Evolutionary conservation across 2,797 vertebrate species (phyloP).

Genomic region (Aratinga solstitialis): DNA sequence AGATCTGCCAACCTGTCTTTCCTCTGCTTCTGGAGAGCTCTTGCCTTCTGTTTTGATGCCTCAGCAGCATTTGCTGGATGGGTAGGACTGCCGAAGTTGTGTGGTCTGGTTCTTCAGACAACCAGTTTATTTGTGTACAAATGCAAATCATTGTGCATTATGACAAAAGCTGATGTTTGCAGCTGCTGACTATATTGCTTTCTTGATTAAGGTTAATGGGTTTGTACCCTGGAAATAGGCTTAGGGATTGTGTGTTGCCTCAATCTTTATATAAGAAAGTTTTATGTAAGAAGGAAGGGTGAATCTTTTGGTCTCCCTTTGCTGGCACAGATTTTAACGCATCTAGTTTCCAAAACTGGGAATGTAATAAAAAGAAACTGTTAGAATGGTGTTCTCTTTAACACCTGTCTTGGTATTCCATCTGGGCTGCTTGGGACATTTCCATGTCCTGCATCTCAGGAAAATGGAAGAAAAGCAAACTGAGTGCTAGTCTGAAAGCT

Average conservation of each 20-base stretch:
- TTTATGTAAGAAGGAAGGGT: conserved; percentile 12
- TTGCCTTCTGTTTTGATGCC: background rate
- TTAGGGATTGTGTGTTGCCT: rapidly evolving
- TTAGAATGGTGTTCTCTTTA: conserved; percentile 42
- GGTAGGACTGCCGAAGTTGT: background rate
- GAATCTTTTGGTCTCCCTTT: background rate
- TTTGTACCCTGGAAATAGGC: background rate
- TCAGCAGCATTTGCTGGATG: background rate
- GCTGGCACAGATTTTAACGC: conserved; percentile 23
- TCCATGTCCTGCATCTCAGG: background rate
- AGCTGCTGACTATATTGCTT: background rate
- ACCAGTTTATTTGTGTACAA: background rate
- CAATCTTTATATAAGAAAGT: background rate
- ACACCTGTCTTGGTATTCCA: conserved; percentile 36
- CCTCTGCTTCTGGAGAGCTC: background rate
- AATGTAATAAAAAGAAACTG: conserved; percentile 20
- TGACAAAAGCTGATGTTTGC: background rate
- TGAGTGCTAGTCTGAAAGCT: background rate
- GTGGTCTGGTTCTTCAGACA: background rate
- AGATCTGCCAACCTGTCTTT: background rate
- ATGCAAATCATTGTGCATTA: background rate
- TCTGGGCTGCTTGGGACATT: conserved; percentile 36
- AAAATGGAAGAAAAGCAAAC: background rate
- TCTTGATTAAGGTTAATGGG: background rate
- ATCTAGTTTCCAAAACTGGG: conserved; percentile 32